Base-by-base conservation (phyloP, 2,888 invertebrate species). In the Blomia tropicalis region DNA sequence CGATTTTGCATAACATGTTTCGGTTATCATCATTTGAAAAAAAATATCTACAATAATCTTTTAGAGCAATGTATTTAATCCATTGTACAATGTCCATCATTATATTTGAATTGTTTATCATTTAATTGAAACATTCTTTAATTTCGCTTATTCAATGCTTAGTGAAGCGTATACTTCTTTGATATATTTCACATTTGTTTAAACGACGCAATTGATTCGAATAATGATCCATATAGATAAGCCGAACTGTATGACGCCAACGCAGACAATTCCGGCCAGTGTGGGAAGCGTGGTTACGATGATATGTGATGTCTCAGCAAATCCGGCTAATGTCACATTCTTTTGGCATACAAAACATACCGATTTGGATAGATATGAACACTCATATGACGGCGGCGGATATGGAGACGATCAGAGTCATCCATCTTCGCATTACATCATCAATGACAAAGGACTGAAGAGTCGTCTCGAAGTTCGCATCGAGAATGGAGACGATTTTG, bases 231-330 rank as follows among this genome's bases (percentile, higher is more conserved):
- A 11, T 36, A 17, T 58, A 58, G 59, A 58, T 41, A n/a, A 4
- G 23, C 59, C 59, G n/a, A 22, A 58, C 5, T 58, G 59, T 22
- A n/a, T 58, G 23, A 58, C 41, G 7, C 59, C 59, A 22, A 58
- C 43, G 14, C 59, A 58, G 25, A 58, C 59, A 23, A 58, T 58
- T n/a, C 59, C 59, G 27, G 59, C 59, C 59, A 58, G 41, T 58
- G n/a, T 58, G 19, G 59, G 59, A 3, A 32, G 59, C 19, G 19
- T 41, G 17, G 43, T 58, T 4, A 32, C 43, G 7, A 41, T 58
- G 59, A 58, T 58, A 11, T 58, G 59, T 58, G 59, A 58, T 17
- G 41, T 58, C 1, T 43, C 44, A 11, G 36, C 59, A 7, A 58
- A 58, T 58, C 59, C 43, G 17, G n/a, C 41, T 17, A 58, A 58